Evolutionary conservation across 2,888 invertebrate genomes (phyloP).

Genomic region (Mimumesa dahlbomi): DNA sequence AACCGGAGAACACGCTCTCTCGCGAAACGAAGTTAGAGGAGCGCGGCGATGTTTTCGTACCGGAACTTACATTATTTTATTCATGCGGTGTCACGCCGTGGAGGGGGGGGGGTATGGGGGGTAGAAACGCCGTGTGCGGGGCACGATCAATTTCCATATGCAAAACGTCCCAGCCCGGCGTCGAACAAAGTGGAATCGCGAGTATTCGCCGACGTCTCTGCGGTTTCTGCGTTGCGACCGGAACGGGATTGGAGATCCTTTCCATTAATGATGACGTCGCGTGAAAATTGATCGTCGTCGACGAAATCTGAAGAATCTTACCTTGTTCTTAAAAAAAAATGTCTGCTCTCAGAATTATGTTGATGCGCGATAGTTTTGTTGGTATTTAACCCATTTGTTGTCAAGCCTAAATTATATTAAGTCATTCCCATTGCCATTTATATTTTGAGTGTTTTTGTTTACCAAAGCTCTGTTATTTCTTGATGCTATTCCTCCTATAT

Average conservation of each 20-base stretch:
- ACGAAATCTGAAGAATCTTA: no score
- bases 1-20: slow-evolving; percentile 1
- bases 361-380: no score
- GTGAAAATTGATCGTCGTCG: no score
- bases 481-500: no score
- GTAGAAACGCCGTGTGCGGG: slow-evolving; percentile 53
- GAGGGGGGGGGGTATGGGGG: no score
- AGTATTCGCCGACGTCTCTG: slow-evolving; percentile 39
- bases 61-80: slow-evolving; percentile 72
- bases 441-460: no score
- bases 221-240: slow-evolving; percentile 17
- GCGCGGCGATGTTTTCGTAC: slow-evolving; percentile 49
- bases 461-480: no score
- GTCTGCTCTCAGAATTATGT: no score
- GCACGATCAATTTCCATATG: slow-evolving; percentile 71
- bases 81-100: slow-evolving; percentile 67
- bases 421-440: no score
- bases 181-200: slow-evolving; percentile 61
- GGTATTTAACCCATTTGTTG: no score
- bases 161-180: slow-evolving; percentile 60
- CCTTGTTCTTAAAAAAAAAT: no score
- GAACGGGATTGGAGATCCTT: slow-evolving; percentile 11
- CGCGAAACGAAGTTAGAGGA: slow-evolving; percentile 21
- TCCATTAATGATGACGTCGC: slow-evolving; percentile 7
- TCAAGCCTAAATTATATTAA: no score